These are phyloP conservation scores for Corythoichthys intestinalis DNA, from an alignment of 2,113 vertebrate species.

Conservation along the genomic window DNA sequence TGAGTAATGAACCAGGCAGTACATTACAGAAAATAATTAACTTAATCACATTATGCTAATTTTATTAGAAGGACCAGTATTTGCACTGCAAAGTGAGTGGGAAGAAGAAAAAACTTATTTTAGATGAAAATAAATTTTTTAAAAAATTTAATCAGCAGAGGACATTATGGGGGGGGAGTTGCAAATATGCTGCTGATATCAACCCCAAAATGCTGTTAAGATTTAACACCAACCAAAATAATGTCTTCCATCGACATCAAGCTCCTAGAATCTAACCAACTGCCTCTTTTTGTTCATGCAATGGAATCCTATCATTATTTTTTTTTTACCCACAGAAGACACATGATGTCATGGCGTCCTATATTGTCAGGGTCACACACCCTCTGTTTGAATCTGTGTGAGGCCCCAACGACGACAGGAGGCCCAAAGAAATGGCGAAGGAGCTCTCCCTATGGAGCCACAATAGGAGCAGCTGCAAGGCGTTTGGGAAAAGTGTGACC, in stretches of 20 bases:
- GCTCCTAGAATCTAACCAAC: background rate
- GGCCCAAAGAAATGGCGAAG: constrained; percentile 55
- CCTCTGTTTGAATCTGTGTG: constrained; percentile 48
- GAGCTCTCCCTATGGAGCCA: constrained; percentile 51
- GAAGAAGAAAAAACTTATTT: no score
- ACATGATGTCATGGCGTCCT: constrained; percentile 56
- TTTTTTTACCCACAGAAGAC: constrained; percentile 28
- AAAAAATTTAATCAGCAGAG: no score
- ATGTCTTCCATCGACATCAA: background rate
- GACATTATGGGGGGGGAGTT: no score
- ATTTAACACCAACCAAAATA: background rate
- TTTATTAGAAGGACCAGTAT: no score
- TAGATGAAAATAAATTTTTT: no score
- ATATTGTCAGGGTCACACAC: constrained; percentile 60
- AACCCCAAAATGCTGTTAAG: no score
- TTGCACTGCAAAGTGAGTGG: no score
- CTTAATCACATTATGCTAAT: no score
- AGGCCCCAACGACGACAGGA: constrained; percentile 58
- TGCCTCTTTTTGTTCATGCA: constrained; percentile 25
- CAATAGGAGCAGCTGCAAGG: constrained; percentile 79
- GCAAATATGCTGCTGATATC: no score
- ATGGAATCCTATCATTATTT: constrained; percentile 59
- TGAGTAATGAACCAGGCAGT: no score
- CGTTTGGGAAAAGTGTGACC: constrained; percentile 79
- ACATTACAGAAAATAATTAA: no score